Evolutionary conservation across 2,797 vertebrate species (phyloP).

Genomic region (Rhincodon typus): DNA sequence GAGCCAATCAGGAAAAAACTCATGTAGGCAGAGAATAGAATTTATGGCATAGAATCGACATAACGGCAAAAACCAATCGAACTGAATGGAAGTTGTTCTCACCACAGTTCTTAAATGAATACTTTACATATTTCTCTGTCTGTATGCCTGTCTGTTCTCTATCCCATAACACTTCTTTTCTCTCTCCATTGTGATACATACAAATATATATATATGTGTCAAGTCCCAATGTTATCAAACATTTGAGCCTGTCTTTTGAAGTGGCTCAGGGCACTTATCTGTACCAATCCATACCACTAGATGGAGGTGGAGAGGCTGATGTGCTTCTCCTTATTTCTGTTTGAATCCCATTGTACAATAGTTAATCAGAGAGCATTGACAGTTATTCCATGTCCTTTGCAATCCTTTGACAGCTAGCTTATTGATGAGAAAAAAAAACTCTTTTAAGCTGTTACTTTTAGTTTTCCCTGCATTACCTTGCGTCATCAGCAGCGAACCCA

Average conservation of each 20-base stretch:
- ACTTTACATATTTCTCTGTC: neutral
- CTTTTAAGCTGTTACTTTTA: neutral
- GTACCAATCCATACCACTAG: neutral
- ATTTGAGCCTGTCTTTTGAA: neutral
- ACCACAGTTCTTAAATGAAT: neutral
- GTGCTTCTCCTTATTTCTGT: neutral
- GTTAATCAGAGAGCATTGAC: neutral
- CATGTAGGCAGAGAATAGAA: neutral
- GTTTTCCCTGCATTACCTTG: neutral
- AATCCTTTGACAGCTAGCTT: neutral
- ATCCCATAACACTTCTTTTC: neutral
- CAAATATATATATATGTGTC: neutral
- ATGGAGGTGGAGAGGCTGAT: neutral
- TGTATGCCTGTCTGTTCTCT: neutral
- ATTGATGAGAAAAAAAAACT: neutral
- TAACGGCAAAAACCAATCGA: neutral
- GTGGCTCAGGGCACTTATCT: neutral
- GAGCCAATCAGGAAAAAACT: neutral
- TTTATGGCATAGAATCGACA: neutral
- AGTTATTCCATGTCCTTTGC: neutral
- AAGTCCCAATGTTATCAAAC: neutral
- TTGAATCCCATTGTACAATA: neutral
- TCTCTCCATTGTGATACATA: neutral
- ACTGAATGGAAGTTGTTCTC: neutral
- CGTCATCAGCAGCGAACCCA: neutral